Evolutionary conservation across 2,888 invertebrate species (phyloP).

Genomic region (Pediacus dermestoides): DNA sequence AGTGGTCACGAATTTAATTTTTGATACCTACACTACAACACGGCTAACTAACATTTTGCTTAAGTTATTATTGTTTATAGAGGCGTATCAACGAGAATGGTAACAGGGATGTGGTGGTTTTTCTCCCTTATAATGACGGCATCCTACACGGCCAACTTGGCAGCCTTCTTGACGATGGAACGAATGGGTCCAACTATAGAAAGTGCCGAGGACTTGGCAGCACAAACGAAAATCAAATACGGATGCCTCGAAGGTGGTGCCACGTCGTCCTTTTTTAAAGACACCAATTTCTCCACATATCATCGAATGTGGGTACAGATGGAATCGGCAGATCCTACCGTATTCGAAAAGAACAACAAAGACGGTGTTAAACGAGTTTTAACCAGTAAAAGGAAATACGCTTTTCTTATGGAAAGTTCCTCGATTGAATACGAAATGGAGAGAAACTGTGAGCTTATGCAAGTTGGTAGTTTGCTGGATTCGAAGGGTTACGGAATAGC

Average conservation of each 20-base stretch:
- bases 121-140: constrained; percentile 88
- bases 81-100: constrained; percentile 83
- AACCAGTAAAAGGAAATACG: constrained; percentile 77
- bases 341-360: constrained; percentile 77
- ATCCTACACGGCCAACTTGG: constrained; percentile 92
- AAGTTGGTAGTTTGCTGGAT: constrained; percentile 75
- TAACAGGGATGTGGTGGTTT: constrained; percentile 91
- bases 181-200: constrained; percentile 86
- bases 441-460: constrained; percentile 78
- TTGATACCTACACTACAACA: no score
- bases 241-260: constrained; percentile 89
- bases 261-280: constrained; percentile 86
- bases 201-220: constrained; percentile 86
- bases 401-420: constrained; percentile 95
- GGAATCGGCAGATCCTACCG: constrained; percentile 78
- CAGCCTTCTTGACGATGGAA: constrained; percentile 88
- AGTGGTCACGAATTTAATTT: no score
- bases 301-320: constrained; percentile 91
- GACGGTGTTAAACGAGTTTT: constrained; percentile 84
- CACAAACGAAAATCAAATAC: constrained; percentile 94
- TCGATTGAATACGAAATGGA: constrained; percentile 89
- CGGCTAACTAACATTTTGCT: no score
- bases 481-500: constrained; percentile 93
- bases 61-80: no score
- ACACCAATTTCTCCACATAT: constrained; percentile 85